phyloP scores from a whole-genome alignment of 2,888 invertebrate species.

The Brenthis hecate region DNA sequence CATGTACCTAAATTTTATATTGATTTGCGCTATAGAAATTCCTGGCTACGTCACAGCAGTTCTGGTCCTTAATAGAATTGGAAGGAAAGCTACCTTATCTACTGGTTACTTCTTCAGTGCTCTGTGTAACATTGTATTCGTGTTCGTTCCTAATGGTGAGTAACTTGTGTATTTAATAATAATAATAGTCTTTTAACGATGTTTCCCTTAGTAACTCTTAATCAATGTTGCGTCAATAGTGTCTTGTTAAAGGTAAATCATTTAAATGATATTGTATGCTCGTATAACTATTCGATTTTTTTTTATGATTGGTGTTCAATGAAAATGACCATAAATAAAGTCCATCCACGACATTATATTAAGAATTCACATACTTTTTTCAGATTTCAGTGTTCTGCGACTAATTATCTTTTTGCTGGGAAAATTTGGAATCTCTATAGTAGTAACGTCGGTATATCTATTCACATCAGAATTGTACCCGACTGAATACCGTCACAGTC shows the following conservation, averaged over 20 bases:
- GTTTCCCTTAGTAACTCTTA: too few species aligned
- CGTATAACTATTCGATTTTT: too few species aligned
- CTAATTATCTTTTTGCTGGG: slow-evolving; percentile 33
- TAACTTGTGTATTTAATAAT: not conserved
- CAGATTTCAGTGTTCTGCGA: slow-evolving; percentile 21
- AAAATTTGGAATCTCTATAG: slow-evolving; percentile 80
- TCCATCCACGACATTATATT: too few species aligned
- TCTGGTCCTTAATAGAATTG: slow-evolving; percentile 81
- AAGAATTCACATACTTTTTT: slow-evolving; percentile 3
- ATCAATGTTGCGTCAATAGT: too few species aligned
- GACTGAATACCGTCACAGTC: slow-evolving; percentile 81
- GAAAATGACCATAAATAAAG: too few species aligned
- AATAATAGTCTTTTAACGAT: not conserved
- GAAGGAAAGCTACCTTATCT: slow-evolving; percentile 82
- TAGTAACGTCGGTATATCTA: slow-evolving; percentile 81
- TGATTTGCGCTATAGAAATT: slow-evolving; percentile 84
- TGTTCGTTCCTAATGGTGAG: slow-evolving; percentile 45
- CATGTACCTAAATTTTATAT: slow-evolving; percentile 84
- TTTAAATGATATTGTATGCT: too few species aligned
- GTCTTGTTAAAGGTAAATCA: too few species aligned
- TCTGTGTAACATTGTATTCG: slow-evolving; percentile 41
- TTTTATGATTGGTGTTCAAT: too few species aligned
- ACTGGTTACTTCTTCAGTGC: slow-evolving; percentile 64
- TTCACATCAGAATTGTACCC: slow-evolving; percentile 85
- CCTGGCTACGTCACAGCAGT: slow-evolving; percentile 85